Percentiles rank a stretch among this genome's conserved stretches.
Conservation (phyloP, 2,888 invertebrate species). For the Dioctria rufipes region DNA sequence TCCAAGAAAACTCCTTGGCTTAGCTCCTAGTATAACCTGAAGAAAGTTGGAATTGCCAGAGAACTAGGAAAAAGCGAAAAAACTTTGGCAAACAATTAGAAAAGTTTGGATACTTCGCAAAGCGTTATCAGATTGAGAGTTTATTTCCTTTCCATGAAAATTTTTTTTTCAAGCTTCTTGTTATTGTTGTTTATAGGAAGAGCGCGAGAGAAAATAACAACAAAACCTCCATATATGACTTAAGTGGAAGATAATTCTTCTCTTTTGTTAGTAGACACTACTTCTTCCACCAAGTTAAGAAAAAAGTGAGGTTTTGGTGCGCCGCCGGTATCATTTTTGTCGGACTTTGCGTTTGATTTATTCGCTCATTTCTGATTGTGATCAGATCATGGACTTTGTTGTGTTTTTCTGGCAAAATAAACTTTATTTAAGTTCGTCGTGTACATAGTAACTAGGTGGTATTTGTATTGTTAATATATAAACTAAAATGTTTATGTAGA, state of each 20-base stretch:
- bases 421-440: not conserved
- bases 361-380: constrained; percentile 54
- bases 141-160: constrained; percentile 36
- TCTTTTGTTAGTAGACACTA: constrained; percentile 14
- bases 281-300: constrained; percentile 8
- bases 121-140: constrained; percentile 57
- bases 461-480: too few species aligned
- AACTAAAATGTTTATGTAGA: too few species aligned
- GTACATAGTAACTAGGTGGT: too few species aligned
- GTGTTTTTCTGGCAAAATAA: constrained; percentile 9
- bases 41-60: not conserved
- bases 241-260: constrained; percentile 58
- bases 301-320: constrained; percentile 30
- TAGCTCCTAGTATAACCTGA: constrained; percentile 9
- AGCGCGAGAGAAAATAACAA: constrained; percentile 25
- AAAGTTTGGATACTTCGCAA: constrained; percentile 57
- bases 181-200: constrained; percentile 1
- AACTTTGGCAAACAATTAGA: constrained; percentile 59
- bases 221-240: constrained; percentile 41
- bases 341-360: constrained; percentile 57
- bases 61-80: constrained; percentile 21
- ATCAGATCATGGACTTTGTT: constrained; percentile 53
- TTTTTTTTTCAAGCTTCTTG: constrained; percentile 22
- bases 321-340: constrained; percentile 22
- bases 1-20: not conserved